Percentiles rank a stretch among this genome's conserved stretches.
Conservation (phyloP, 1,140 invertebrate species). For the Seison nebaliae region DNA sequence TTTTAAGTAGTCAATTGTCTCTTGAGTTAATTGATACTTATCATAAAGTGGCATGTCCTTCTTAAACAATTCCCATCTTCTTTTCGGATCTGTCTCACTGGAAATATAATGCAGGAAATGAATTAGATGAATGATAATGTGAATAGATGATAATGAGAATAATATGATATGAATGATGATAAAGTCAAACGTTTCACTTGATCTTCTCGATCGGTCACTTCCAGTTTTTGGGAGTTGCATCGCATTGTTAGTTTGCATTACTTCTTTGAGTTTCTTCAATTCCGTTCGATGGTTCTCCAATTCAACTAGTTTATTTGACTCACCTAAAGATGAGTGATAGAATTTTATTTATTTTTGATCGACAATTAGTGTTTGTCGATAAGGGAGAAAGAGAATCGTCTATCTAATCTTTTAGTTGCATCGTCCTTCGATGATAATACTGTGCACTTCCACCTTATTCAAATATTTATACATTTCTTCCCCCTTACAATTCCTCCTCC, state of each 20-base stretch:
- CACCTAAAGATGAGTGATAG: too few species aligned
- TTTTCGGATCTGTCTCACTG: too few species aligned
- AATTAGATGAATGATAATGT: constrained; percentile 1
- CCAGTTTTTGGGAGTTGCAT: constrained; percentile 4
- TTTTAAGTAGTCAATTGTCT: constrained; percentile 29
- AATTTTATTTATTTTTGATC: too few species aligned
- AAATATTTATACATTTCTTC: too few species aligned
- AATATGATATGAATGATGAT: neutral
- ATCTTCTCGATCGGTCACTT: neutral
- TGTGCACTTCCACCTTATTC: too few species aligned
- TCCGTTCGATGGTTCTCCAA: constrained; percentile 8
- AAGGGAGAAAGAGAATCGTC: too few species aligned
- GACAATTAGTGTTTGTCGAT: too few species aligned
- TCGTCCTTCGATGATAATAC: too few species aligned
- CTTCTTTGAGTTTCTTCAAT: constrained; percentile 7
- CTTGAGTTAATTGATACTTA: constrained; percentile 28
- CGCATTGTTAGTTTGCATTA: too few species aligned
- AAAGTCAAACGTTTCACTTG: constrained; percentile 1
- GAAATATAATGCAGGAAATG: too few species aligned
- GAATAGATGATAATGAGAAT: neutral
- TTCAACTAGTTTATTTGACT: constrained; percentile 4
- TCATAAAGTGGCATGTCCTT: constrained; percentile 8
- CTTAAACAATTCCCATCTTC: neutral
- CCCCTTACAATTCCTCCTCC: too few species aligned
- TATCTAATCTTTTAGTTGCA: too few species aligned